phyloP scores from a whole-genome alignment of 2,797 vertebrate species.

The Aeoliscus strigatus region DNA sequence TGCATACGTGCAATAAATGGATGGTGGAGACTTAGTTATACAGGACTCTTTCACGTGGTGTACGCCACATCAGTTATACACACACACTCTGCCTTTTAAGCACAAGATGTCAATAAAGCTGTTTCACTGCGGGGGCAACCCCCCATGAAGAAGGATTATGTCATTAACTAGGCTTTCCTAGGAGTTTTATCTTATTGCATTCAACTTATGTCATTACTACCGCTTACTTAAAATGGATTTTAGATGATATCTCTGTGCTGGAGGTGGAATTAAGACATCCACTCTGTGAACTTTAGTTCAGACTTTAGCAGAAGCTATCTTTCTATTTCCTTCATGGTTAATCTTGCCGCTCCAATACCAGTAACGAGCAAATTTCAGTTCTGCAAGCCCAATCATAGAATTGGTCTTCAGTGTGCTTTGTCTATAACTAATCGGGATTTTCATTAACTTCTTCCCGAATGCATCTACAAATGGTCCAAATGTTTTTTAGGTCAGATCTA shows the following conservation, averaged over 20 bases:
- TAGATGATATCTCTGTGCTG: conserved; percentile 20
- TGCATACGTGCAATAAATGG: too few relatives aligned
- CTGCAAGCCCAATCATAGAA: too few relatives aligned
- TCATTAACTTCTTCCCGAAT: too few relatives aligned
- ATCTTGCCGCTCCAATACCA: too few relatives aligned
- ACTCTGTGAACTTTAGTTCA: conserved; percentile 18
- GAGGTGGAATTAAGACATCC: conserved; percentile 7
- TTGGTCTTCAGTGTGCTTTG: too few relatives aligned
- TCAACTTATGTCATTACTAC: conserved; percentile 31
- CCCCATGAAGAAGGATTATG: conserved; percentile 33
- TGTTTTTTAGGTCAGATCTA: too few relatives aligned
- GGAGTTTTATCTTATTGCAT: conserved; percentile 25
- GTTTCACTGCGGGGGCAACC: conserved; percentile 15
- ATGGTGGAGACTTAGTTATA: too few relatives aligned
- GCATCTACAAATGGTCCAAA: too few relatives aligned
- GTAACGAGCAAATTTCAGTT: too few relatives aligned
- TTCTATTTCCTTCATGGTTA: too few relatives aligned
- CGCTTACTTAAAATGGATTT: conserved; percentile 25
- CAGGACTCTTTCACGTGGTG: background rate
- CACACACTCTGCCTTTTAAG: background rate
- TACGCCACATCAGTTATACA: conserved; percentile 7
- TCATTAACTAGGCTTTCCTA: conserved; percentile 24
- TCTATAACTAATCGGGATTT: too few relatives aligned
- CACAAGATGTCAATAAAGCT: conserved; percentile 24
- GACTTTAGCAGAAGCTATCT: background rate